A percentile compares a stretch with the other conserved stretches of the same genome.
Conservation (phyloP, 35 echinoderm and acorn worm species). For the Strongylocentrotus purpuratus region DNA sequence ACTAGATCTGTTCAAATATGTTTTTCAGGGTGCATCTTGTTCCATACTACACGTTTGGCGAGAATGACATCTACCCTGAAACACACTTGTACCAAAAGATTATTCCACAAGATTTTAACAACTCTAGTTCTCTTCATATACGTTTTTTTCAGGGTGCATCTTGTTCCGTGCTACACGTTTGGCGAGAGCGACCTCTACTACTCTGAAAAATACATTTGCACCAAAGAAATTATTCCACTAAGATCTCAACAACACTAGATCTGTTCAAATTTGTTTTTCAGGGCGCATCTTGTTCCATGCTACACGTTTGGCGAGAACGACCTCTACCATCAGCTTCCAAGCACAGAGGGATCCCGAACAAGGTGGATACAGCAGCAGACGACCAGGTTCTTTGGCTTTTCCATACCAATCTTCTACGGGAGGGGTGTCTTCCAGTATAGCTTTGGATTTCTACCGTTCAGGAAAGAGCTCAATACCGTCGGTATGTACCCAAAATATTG, state of each 20-base stretch:
- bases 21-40: conserved; percentile 68
- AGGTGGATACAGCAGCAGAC: conserved; percentile 63
- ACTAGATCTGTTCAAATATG: no score
- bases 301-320: conserved; percentile 93
- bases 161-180: conserved; percentile 88
- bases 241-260: no score
- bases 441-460: conserved; percentile 76
- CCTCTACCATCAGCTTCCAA: conserved; percentile 85
- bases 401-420: conserved; percentile 81
- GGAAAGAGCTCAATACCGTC: conserved; percentile 84
- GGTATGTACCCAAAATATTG: conserved; percentile 58
- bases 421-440: conserved; percentile 92
- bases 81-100: no score
- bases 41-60: conserved; percentile 92
- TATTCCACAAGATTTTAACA: no score
- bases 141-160: conserved; percentile 60
- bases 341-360: conserved; percentile 57
- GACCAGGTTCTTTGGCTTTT: conserved; percentile 69
- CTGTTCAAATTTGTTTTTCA: neutral
- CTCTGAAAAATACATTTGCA: no score
- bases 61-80: conserved; percentile 79
- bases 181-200: conserved; percentile 86
- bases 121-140: no score
- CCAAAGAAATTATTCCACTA: no score
- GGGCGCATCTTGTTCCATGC: conserved; percentile 79